Conservation (phyloP, 2,888 invertebrate species). For the Enchytraeus crypticus region DNA sequence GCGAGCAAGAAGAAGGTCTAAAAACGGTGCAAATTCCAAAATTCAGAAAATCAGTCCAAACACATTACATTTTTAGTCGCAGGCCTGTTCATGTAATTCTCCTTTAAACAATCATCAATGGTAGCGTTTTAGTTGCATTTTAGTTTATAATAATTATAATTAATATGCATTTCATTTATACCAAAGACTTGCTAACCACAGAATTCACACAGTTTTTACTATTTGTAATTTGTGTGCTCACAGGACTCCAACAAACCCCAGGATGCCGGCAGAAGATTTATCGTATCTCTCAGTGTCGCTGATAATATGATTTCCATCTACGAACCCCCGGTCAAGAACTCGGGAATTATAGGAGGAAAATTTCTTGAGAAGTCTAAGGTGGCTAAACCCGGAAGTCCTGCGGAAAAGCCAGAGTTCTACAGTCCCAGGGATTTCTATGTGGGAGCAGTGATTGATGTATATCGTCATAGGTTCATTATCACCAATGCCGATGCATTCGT, state of each 20-base stretch:
- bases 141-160: neutral
- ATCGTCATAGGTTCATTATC: conserved; percentile 67
- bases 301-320: conserved; percentile 67
- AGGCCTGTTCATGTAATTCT: no score
- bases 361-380: conserved; percentile 63
- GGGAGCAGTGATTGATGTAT: conserved; percentile 64
- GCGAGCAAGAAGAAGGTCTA: no score
- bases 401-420: conserved; percentile 65
- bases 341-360: conserved; percentile 65
- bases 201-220: no score
- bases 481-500: conserved; percentile 77
- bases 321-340: conserved; percentile 55
- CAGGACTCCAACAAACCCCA: conserved; percentile 68
- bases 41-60: no score
- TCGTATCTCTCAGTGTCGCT: conserved; percentile 65
- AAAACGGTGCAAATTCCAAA: no score
- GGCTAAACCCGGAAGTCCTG: conserved; percentile 58
- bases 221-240: no score
- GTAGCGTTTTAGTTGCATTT: neutral
- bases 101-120: neutral
- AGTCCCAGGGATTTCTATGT: conserved; percentile 71
- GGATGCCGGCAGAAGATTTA: conserved; percentile 65
- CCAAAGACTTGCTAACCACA: no score
- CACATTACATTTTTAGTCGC: no score
- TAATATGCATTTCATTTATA: neutral